Conservation (phyloP, 92 coral and sea anemone species). For the Zoanthus gigantus region DNA sequence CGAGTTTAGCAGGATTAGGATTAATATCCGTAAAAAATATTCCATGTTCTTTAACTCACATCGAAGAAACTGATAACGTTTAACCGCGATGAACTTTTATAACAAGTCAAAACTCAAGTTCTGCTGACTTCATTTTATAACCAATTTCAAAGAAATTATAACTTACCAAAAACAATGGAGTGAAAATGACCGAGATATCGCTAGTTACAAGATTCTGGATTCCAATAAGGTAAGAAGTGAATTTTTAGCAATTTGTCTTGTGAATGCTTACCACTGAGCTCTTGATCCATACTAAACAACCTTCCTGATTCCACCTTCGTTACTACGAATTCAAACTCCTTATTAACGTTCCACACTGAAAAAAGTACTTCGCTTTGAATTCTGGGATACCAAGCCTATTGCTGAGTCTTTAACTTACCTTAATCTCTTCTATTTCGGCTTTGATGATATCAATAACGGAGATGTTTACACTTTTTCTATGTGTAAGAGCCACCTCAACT, state of each 20-base stretch:
- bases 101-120: too few relatives aligned
- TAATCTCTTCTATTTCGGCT: constrained; percentile 66
- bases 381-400: not conserved
- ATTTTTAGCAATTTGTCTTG: not conserved
- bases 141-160: too few relatives aligned
- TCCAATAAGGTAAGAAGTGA: not conserved
- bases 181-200: not conserved
- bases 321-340: not conserved
- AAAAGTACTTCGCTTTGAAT: not conserved
- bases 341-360: not conserved
- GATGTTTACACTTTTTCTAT: constrained; percentile 74
- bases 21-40: too few relatives aligned
- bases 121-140: too few relatives aligned
- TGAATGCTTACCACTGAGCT: not conserved
- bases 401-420: constrained; percentile 51
- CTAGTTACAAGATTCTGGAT: not conserved
- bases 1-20: too few relatives aligned
- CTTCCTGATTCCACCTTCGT: not conserved
- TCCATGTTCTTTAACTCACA: too few relatives aligned
- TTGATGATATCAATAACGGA: constrained; percentile 82
- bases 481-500: constrained; percentile 88
- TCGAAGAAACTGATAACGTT: too few relatives aligned
- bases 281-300: too few relatives aligned
- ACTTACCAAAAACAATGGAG: too few relatives aligned
- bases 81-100: too few relatives aligned